These are phyloP conservation scores for Mus pahari DNA, from an alignment of 2,113 vertebrate species.

Conservation along the genomic window DNA sequence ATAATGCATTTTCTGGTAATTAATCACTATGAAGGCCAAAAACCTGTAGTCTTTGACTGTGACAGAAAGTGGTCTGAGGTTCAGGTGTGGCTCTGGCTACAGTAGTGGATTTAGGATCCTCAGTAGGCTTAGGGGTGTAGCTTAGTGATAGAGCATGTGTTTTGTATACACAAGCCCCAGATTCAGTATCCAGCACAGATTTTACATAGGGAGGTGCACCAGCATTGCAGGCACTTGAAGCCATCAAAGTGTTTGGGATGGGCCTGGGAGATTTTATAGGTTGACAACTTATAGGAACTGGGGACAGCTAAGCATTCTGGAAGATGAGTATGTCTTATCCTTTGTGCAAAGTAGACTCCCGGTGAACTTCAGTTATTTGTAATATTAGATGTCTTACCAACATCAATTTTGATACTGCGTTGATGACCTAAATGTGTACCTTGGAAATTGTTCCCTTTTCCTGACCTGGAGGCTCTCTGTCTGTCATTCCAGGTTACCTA, in stretches of 20 bases:
- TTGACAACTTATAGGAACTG: conserved; percentile 21
- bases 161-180: background rate
- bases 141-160: background rate
- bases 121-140: background rate
- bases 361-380: conserved; percentile 43
- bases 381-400: conserved; percentile 55
- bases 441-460: conserved; percentile 14
- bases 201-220: background rate
- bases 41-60: conserved; percentile 9
- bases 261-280: background rate
- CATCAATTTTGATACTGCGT: conserved; percentile 46
- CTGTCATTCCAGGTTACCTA: conserved; percentile 91
- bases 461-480: conserved; percentile 44
- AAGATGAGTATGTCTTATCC: background rate
- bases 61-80: background rate
- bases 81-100: background rate
- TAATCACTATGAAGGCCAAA: background rate
- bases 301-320: background rate
- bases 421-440: conserved; percentile 11
- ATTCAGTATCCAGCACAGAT: background rate
- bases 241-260: background rate
- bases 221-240: background rate
- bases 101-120: conserved; percentile 7
- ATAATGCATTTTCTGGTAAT: background rate
- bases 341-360: conserved; percentile 19